Evolutionary conservation across 2,888 invertebrate genomes (phyloP), one percentile per base, ranked within the genome.

Genomic region (Drosophila monieri): DNA sequence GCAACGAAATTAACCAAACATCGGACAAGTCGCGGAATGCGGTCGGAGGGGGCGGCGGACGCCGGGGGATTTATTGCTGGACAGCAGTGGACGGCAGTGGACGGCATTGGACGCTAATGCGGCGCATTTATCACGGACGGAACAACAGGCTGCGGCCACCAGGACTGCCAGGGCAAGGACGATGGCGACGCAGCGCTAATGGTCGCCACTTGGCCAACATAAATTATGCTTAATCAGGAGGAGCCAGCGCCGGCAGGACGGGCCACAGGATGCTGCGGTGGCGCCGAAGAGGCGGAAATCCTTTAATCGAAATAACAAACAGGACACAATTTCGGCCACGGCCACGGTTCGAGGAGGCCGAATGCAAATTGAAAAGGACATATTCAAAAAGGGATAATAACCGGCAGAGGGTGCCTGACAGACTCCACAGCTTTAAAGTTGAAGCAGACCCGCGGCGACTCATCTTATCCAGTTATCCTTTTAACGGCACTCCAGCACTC

Each of bases 1-100:
- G 85, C 83, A 76, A 80, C 83, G 80, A 85, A 85, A 83, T 83
- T 83, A 83, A 80, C 72, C 73, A 83, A 85, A 79, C 58, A 59
- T 54, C 39, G 53, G 51, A 30, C 39, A 30, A 46, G 48, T 56
- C 46, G 41, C 41, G 44, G 21, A 55, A 69, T 54, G 37, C 37
- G 18, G 47, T 15, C 6, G 15, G 25, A 37, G 25, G 12, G 30
- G 12, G 23, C 6, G 30, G 10, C 10, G 15, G 18, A 18, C 9
- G 10, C n/a, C 25, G 37, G 32, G 60, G 62, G 61, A 80, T 80
- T 83, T 83, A 83, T 77, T 76, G 76, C 80, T 35, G 35, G 35
- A n/a, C 35, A n/a, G n/a, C 35, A 35, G 25, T 35, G 35, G 35
- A n/a, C 35, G n/a, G 6, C n/a, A 35, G 27, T 35, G 35, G 35